Evolutionary conservation across 2,113 vertebrate genomes (phyloP).

Genomic region (Aegithalos caudatus): DNA sequence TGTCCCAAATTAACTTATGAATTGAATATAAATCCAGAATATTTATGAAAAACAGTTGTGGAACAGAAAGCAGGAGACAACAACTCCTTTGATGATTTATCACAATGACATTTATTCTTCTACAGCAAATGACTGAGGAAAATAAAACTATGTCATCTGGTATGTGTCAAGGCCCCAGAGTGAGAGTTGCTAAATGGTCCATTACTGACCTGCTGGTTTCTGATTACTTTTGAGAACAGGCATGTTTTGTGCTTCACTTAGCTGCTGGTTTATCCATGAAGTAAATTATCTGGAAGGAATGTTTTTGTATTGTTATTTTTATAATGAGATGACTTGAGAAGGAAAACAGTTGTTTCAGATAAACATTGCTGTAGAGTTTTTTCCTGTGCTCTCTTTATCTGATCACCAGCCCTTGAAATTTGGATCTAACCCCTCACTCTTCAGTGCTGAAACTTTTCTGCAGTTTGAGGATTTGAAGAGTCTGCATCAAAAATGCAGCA

Average conservation of each 20-base stretch:
- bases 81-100: conserved; percentile 14
- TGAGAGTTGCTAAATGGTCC: conserved; percentile 23
- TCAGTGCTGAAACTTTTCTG: not conserved
- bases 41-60: not conserved
- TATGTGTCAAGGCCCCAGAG: conserved; percentile 21
- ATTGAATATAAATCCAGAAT: not conserved
- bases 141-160: conserved; percentile 11
- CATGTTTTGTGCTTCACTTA: not conserved
- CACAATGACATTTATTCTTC: conserved; percentile 17
- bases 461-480: not conserved
- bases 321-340: not conserved
- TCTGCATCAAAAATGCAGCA: not conserved
- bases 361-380: not conserved
- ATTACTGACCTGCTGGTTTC: conserved; percentile 51
- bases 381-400: not conserved
- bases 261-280: not conserved
- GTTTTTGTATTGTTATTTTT: conserved; percentile 34
- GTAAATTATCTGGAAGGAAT: conserved; percentile 37
- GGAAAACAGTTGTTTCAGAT: not conserved
- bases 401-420: not conserved
- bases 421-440: not conserved
- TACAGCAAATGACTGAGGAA: conserved; percentile 9
- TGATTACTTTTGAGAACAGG: conserved; percentile 45
- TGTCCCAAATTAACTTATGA: not conserved
- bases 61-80: conserved; percentile 13